Evolutionary conservation across 2,888 invertebrate genomes (phyloP).

Genomic region (Mythimna albipuncta): DNA sequence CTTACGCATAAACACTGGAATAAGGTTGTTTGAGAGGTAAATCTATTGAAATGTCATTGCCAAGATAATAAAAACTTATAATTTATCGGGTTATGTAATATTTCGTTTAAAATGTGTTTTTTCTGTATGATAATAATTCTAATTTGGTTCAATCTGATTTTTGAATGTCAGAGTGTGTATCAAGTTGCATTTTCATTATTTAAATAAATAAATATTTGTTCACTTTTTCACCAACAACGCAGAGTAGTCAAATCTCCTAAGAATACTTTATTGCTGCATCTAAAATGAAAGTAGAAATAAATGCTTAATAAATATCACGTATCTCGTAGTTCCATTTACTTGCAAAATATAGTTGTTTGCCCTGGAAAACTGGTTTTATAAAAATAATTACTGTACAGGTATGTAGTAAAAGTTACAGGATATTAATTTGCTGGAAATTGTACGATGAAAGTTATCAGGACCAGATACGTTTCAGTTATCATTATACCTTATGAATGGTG

Average conservation of each 20-base stretch:
- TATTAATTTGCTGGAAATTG: constrained; percentile 27
- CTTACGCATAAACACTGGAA: constrained; percentile 33
- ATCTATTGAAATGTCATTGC: constrained; percentile 59
- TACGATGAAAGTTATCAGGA: constrained; percentile 25
- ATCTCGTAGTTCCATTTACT: background rate
- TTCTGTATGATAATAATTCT: background rate
- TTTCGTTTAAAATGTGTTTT: background rate
- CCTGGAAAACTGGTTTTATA: constrained; percentile 19
- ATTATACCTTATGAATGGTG: background rate
- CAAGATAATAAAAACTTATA: constrained; percentile 39
- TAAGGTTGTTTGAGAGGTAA: constrained; percentile 29
- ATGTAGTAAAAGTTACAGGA: constrained; percentile 30
- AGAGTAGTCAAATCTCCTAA: background rate
- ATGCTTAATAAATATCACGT: background rate
- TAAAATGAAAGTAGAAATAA: background rate
- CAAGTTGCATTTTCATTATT: background rate
- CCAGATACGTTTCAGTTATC: constrained; percentile 18
- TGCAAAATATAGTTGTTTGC: background rate
- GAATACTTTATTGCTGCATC: background rate
- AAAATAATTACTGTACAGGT: constrained; percentile 14
- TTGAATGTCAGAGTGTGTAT: constrained; percentile 12
- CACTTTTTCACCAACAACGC: background rate
- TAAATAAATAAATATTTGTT: background rate
- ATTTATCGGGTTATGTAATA: constrained; percentile 12
- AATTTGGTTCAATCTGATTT: constrained; percentile 5